Percentiles rank a stretch among this genome's conserved stretches.
phyloP scores from a whole-genome alignment of 2,888 invertebrate genomes.

The Drosophila kuntzei region DNA sequence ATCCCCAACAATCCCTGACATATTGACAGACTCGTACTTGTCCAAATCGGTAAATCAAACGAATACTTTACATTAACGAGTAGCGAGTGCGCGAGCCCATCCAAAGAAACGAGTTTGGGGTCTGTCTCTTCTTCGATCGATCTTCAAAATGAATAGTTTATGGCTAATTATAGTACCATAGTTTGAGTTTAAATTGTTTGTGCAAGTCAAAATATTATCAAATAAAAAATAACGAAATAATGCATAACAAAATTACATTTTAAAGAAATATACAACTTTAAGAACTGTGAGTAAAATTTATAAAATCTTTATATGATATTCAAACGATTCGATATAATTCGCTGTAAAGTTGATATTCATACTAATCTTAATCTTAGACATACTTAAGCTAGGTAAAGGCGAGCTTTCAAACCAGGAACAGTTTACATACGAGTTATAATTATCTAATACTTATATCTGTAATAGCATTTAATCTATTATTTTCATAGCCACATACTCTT shows the following conservation, averaged over 20 bases:
- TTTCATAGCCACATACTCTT: conserved; percentile 34
- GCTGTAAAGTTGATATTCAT: conserved; percentile 49
- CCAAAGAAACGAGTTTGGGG: conserved; percentile 61
- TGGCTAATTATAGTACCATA: conserved; percentile 29
- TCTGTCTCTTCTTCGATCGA: conserved; percentile 48
- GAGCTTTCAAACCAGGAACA: conserved; percentile 49
- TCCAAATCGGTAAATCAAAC: background rate
- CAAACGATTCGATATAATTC: conserved; percentile 41
- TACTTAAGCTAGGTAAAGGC: conserved; percentile 41
- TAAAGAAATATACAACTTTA: conserved; percentile 24
- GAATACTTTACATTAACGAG: conserved; percentile 13
- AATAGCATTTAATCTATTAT: conserved; percentile 55
- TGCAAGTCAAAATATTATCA: conserved; percentile 57
- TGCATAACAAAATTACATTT: conserved; percentile 21
- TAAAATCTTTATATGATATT: conserved; percentile 54
- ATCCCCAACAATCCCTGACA: conserved; percentile 15
- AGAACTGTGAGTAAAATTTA: conserved; percentile 70
- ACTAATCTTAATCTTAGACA: conserved; percentile 21
- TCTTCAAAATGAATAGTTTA: conserved; percentile 63
- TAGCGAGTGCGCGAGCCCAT: conserved; percentile 39
- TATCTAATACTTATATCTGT: conserved; percentile 35
- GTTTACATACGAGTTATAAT: conserved; percentile 30
- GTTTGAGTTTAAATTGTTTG: conserved; percentile 53
- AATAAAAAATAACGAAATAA: conserved; percentile 30
- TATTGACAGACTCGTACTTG: conserved; percentile 7